Evolutionary conservation across 2,888 invertebrate species (phyloP).

Genomic region (Nephrocerus scutellatus): DNA sequence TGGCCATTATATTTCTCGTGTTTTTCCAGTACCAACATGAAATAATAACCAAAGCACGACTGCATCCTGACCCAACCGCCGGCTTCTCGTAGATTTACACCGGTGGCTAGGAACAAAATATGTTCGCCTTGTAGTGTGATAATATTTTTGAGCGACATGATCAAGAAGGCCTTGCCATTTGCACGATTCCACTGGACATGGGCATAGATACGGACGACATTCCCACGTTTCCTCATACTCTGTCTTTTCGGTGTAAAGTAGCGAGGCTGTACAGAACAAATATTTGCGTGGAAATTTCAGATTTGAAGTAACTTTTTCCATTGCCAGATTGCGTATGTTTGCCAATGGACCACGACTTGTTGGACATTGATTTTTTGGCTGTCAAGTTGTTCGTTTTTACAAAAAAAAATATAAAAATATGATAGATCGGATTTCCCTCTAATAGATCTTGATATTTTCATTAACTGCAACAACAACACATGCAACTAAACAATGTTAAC

Average conservation of each 20-base stretch:
- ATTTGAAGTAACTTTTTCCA: constrained; percentile 87
- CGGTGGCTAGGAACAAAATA: constrained; percentile 94
- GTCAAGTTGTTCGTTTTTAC: too few relatives aligned
- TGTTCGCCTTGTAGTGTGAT: constrained; percentile 94
- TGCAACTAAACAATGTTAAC: too few relatives aligned
- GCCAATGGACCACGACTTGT: constrained; percentile 85
- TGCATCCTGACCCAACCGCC: constrained; percentile 99
- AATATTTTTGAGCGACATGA: constrained; percentile 90
- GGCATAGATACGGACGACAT: too few relatives aligned
- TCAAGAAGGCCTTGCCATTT: constrained; percentile 96
- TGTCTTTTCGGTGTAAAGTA: constrained; percentile 85
- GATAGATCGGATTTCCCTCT: too few relatives aligned
- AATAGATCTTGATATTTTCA: too few relatives aligned
- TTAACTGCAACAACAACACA: too few relatives aligned
- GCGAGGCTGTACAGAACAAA: constrained; percentile 72
- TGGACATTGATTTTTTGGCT: too few relatives aligned
- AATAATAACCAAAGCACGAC: constrained; percentile 91
- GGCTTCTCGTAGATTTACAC: constrained; percentile 93
- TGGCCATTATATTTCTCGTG: constrained; percentile 92
- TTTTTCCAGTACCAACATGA: too few relatives aligned
- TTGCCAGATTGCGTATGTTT: too few relatives aligned
- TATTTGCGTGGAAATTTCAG: constrained; percentile 97
- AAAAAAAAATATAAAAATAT: too few relatives aligned
- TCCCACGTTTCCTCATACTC: constrained; percentile 96
- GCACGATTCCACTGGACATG: too few relatives aligned